Percentiles rank a stretch among this genome's conserved stretches.
Evolutionary conservation across 2,113 vertebrate genomes (phyloP).

Genomic region (Ammospiza nelsoni): DNA sequence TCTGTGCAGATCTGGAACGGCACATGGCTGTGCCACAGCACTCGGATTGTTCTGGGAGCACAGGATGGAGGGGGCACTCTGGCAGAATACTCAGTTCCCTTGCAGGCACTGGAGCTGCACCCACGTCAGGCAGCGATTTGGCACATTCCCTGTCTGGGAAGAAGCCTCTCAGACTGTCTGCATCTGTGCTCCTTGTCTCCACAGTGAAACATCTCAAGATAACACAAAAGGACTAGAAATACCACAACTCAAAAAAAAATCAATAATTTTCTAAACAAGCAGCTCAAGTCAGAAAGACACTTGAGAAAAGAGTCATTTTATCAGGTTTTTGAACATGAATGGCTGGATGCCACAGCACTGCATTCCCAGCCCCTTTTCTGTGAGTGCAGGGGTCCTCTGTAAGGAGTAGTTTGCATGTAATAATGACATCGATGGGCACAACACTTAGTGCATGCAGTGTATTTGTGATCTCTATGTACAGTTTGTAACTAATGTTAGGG

Average conservation of each 20-base stretch:
- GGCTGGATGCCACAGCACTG: not conserved
- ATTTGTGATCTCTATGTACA: not conserved
- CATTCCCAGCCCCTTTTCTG: not conserved
- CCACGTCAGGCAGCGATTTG: not conserved
- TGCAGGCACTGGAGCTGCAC: slow-evolving; percentile 19
- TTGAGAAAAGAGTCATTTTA: not conserved
- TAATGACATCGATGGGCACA: not conserved
- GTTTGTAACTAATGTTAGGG: not conserved
- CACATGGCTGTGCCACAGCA: slow-evolving; percentile 16
- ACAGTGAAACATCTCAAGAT: not conserved
- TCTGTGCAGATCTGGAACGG: not conserved
- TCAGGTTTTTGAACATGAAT: not conserved
- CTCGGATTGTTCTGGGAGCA: slow-evolving; percentile 32
- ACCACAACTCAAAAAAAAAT: not conserved
- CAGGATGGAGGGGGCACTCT: slow-evolving; percentile 45
- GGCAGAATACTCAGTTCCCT: slow-evolving; percentile 38
- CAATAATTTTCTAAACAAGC: not conserved
- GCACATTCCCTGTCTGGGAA: not conserved
- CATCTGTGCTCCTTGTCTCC: not conserved
- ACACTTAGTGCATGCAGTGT: too few relatives aligned
- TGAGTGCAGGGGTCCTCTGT: not conserved
- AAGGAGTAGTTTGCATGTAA: not conserved
- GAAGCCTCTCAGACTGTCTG: not conserved
- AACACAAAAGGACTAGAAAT: not conserved
- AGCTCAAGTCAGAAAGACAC: not conserved